Base-by-base conservation (phyloP, 1,140 invertebrate species). In the Drosophila burlai region DNA sequence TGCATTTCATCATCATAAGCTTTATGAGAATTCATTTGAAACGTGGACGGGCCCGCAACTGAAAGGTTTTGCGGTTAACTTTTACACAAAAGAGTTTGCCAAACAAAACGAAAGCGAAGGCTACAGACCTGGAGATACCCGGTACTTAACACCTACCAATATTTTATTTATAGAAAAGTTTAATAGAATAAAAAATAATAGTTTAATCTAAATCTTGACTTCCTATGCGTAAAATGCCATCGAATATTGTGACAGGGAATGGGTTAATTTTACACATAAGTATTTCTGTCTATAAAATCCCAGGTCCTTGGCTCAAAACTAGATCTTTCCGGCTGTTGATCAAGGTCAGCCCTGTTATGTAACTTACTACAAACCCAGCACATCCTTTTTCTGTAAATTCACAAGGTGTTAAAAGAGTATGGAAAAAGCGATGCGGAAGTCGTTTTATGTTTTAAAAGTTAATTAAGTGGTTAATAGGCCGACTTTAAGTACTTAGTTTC, bases 381-480 rank as follows among this genome's bases (percentile, higher is more conserved):
- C 40, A 26, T 57, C 54, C 34, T 26, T 40, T 0, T 11, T 26
- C 15, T 11, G 15, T 7, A 24, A 40, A 24, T 24, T n/a, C 10
- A 16, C 15, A 15, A 57, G 54, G 15, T 40, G 36, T 26, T 10
- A 18, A 36, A 18, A 34, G n/a, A 24, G 16, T 18, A 24, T 15
- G 8, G 24, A 21, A 21, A 55, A 67, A 40, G 13, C 43, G 58
- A 21, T 64, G 50, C 57, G 63, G 49, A 81, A 65, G 29, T 63
- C 69, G 50, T 64, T 45, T 60, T 66, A 50, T 63, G 45, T 43
- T 57, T 65, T 43, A 31, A 46, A 71, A 80, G 66, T 84, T 73
- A 49, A 84, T 80, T 60, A 84, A 81, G 61, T 68, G 73, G 59
- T 60, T 85, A 69, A 81, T 78, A 64, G 57, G 64, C 74, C 73